Evolutionary conservation across 2,113 vertebrate species (phyloP).

Genomic region (Narcine bancroftii): DNA sequence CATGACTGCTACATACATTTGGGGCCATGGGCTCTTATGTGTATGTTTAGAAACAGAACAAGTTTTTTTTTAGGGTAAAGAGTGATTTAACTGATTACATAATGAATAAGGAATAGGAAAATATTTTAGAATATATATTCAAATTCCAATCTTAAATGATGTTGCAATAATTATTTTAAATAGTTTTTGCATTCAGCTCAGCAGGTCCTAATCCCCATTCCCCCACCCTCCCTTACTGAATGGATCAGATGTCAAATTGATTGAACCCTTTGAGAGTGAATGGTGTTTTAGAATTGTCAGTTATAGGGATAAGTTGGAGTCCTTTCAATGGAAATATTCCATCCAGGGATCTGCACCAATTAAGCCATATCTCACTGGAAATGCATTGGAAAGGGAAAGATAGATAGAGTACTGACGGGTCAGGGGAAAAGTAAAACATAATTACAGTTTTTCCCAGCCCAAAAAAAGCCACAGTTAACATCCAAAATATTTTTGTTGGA

Average conservation of each 20-base stretch:
- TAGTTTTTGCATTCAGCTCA: background rate
- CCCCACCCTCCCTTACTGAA: too few relatives aligned
- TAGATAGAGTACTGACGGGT: background rate
- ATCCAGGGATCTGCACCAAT: too few relatives aligned
- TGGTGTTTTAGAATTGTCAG: too few relatives aligned
- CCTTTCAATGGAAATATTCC: too few relatives aligned
- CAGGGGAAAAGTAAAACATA: background rate
- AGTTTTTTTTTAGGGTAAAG: slow-evolving; percentile 5
- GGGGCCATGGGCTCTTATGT: too few relatives aligned
- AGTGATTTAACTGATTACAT: background rate
- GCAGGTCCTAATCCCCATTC: too few relatives aligned
- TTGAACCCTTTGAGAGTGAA: too few relatives aligned
- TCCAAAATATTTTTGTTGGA: background rate
- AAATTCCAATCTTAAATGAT: background rate
- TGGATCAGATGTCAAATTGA: too few relatives aligned
- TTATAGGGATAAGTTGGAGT: too few relatives aligned
- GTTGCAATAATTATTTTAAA: background rate
- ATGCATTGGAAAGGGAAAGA: background rate
- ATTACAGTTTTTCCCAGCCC: background rate
- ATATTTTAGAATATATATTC: background rate
- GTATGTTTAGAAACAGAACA: too few relatives aligned
- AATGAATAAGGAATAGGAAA: background rate
- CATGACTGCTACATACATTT: background rate
- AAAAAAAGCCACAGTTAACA: background rate
- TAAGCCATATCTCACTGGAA: too few relatives aligned